Percentiles rank a stretch among this genome's conserved stretches.
phyloP scores from a whole-genome alignment of 2,797 vertebrate species.

The Lerista edwardsae region DNA sequence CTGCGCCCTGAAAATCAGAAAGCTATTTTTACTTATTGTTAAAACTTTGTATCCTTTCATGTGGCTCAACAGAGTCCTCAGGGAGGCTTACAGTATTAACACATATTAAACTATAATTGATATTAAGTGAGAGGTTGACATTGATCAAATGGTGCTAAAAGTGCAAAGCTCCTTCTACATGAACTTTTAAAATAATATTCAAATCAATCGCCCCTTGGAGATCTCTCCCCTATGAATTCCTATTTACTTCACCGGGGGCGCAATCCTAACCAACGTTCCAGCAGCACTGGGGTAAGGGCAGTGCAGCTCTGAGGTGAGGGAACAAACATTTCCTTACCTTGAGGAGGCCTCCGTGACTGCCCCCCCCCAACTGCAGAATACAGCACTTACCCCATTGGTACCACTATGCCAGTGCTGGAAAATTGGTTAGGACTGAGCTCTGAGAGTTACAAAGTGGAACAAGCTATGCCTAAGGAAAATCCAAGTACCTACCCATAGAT shows the following conservation, averaged over 20 bases:
- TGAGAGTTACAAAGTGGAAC: neutral
- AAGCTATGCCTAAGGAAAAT: neutral
- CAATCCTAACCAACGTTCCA: too few species aligned
- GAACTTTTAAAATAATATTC: neutral
- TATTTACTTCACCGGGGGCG: neutral
- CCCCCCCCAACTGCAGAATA: too few species aligned
- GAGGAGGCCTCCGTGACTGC: too few species aligned
- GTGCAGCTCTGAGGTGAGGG: too few species aligned
- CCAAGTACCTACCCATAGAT: neutral
- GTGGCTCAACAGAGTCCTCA: neutral
- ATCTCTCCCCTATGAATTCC: neutral
- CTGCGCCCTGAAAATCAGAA: neutral
- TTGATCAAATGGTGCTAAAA: neutral
- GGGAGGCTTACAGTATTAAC: neutral
- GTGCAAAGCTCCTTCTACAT: neutral
- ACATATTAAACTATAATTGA: neutral
- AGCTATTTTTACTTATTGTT: neutral
- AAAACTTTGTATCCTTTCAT: neutral
- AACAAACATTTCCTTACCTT: too few species aligned
- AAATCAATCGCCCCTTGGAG: neutral
- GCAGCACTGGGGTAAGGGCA: too few species aligned
- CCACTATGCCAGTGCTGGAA: too few species aligned
- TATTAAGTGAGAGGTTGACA: neutral
- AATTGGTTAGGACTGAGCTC: too few species aligned
- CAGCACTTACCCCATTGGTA: too few species aligned